Evolutionary conservation across 1,140 invertebrate species (phyloP), one percentile per base, ranked within the genome.

Genomic region (roundworm (Caenorhabditis elegans)): DNA sequence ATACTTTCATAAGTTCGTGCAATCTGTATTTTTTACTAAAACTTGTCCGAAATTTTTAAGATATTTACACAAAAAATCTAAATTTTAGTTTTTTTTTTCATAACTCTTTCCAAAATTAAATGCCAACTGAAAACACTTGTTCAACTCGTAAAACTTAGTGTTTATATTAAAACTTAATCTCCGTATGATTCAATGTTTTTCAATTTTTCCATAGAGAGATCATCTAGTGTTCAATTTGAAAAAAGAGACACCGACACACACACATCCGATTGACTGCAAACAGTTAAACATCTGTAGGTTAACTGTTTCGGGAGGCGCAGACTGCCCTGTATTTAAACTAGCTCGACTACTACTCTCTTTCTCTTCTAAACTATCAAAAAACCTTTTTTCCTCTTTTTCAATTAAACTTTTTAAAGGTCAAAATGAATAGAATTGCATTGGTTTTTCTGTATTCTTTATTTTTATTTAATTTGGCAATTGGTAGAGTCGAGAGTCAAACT

Each of bases 281-380:
- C n/a, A 70, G 60, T 60, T 60, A 60, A 60, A 60, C 53, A 60
- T 60, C 53, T 60, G 53, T 70, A 70, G 60, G 60, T 70, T 70
- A 70, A 70, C 60, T 34, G 1, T 60, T 60, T 60, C 43, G 34
- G 26, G 60, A 70, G 60, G 26, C 60, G 60, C 60, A 70, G 60
- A 36, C 34, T 6, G 34, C 34, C n/a, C 28, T 19, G 60, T 70
- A 70, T 70, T 70, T 70, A 70, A 70, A 70, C 60, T 70, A 70
- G 60, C 60, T 70, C 34, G n/a, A n/a, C n/a, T 70, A 70, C 60
- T 70, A 24, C 22, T 70, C 60, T 70, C 34, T 5, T 70, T n/a
- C 3, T 70, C 26, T 70, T 34, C 17, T 34, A n/a, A 70, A 15
- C 34, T 70, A 39, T 70, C 60, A 70, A 43, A 60, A 60, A 60